phyloP scores from a whole-genome alignment of 2,888 invertebrate species.

The Leuctra nigra region DNA sequence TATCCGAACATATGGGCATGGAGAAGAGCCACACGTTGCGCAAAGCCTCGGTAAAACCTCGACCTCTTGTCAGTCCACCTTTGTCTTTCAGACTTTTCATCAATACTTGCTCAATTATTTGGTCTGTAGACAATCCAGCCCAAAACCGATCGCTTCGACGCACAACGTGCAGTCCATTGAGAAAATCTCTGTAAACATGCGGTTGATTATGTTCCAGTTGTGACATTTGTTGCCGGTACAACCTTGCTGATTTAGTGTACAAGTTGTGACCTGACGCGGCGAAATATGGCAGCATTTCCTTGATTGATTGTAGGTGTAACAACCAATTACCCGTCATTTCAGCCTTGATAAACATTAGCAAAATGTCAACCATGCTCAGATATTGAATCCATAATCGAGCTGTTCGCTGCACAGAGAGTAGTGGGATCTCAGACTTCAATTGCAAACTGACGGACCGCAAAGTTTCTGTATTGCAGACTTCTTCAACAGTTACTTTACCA shows the following conservation, averaged over 20 bases:
- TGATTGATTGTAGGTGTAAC: background rate
- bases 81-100: constrained; percentile 16
- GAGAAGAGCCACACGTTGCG: constrained; percentile 29
- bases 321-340: constrained; percentile 12
- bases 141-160: constrained; percentile 15
- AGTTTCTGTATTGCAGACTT: too few relatives aligned
- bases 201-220: background rate
- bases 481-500: too few relatives aligned
- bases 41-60: background rate
- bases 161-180: constrained; percentile 8
- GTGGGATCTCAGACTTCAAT: too few relatives aligned
- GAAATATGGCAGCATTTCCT: constrained; percentile 4
- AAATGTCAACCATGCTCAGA: too few relatives aligned
- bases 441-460: too few relatives aligned
- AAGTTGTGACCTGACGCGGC: constrained; percentile 17
- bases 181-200: constrained; percentile 5
- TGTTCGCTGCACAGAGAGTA: too few relatives aligned
- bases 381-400: too few relatives aligned
- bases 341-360: constrained; percentile 18
- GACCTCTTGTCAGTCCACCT: constrained; percentile 20
- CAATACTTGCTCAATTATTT: constrained; percentile 14
- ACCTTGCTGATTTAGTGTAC: constrained; percentile 9
- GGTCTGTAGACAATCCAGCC: constrained; percentile 19
- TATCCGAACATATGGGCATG: constrained; percentile 31
- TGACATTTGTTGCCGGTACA: constrained; percentile 17